Percentiles rank a stretch among this genome's conserved stretches.
These are phyloP conservation scores for Enteromius argenteus DNA, from an alignment of 2,797 vertebrate genomes.

Conservation along the genomic window DNA sequence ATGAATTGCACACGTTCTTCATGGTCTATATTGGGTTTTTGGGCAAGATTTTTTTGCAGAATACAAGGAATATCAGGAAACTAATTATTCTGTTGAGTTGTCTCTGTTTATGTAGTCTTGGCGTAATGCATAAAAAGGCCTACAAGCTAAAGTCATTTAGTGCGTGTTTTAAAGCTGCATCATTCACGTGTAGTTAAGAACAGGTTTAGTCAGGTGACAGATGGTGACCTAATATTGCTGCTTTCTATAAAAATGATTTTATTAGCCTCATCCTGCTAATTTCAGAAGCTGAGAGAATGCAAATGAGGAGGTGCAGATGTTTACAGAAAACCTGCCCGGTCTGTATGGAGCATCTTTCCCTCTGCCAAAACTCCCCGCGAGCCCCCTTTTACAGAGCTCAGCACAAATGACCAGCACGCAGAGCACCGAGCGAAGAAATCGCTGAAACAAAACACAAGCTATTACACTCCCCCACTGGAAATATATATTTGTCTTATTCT, in stretches of 20 bases:
- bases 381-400: slow-evolving; percentile 50
- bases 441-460: background rate
- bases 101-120: background rate
- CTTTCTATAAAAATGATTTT: slow-evolving; percentile 87
- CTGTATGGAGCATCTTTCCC: slow-evolving; percentile 81
- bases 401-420: slow-evolving; percentile 62
- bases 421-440: background rate
- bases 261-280: slow-evolving; percentile 89
- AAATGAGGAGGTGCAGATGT: slow-evolving; percentile 82
- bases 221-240: slow-evolving; percentile 85
- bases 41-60: background rate
- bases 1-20: too few relatives aligned
- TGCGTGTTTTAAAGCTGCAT: slow-evolving; percentile 55
- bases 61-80: background rate
- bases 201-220: slow-evolving; percentile 84
- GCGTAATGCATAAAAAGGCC: background rate
- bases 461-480: background rate
- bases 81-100: background rate
- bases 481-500: slow-evolving; percentile 31
- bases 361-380: slow-evolving; percentile 76
- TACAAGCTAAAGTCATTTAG: too few relatives aligned
- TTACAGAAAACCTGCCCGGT: slow-evolving; percentile 75
- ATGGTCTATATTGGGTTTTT: background rate
- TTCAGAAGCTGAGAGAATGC: slow-evolving; percentile 83
- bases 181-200: slow-evolving; percentile 77